phyloP scores from a whole-genome alignment of 2,113 vertebrate genomes.

The Sarotherodon lohbergeri region DNA sequence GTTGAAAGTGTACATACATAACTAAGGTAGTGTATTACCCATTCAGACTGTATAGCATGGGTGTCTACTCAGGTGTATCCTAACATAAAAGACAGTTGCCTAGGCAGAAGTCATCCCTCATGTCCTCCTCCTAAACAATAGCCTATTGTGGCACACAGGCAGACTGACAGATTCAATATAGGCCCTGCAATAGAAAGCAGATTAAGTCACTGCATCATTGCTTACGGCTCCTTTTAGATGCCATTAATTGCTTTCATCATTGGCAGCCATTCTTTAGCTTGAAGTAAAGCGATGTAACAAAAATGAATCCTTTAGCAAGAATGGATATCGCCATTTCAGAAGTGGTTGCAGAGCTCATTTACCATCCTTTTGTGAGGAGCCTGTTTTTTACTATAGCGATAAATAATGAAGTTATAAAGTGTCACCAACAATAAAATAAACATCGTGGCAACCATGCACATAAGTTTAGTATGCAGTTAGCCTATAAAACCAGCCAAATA shows the following conservation, averaged over 20 bases:
- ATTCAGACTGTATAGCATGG: neutral
- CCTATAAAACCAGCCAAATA: neutral
- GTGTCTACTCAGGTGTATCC: neutral
- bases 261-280: slow-evolving; percentile 34
- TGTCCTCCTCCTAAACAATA: slow-evolving; percentile 35
- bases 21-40: neutral
- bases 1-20: neutral
- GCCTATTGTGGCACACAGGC: slow-evolving; percentile 35
- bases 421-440: neutral
- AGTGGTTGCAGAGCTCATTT: neutral
- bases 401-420: neutral
- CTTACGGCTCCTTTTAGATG: slow-evolving; percentile 35
- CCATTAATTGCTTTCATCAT: slow-evolving; percentile 58
- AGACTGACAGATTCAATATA: slow-evolving; percentile 54
- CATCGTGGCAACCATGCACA: neutral
- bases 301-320: neutral
- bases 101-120: slow-evolving; percentile 33
- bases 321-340: neutral
- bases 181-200: slow-evolving; percentile 31
- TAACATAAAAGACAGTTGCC: neutral
- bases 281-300: slow-evolving; percentile 31
- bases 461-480: neutral
- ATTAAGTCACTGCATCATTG: slow-evolving; percentile 58
- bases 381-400: neutral
- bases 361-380: neutral